These are phyloP conservation scores for Enteromius treurensis DNA, from an alignment of 2,797 vertebrate genomes.

Conservation along the genomic window DNA sequence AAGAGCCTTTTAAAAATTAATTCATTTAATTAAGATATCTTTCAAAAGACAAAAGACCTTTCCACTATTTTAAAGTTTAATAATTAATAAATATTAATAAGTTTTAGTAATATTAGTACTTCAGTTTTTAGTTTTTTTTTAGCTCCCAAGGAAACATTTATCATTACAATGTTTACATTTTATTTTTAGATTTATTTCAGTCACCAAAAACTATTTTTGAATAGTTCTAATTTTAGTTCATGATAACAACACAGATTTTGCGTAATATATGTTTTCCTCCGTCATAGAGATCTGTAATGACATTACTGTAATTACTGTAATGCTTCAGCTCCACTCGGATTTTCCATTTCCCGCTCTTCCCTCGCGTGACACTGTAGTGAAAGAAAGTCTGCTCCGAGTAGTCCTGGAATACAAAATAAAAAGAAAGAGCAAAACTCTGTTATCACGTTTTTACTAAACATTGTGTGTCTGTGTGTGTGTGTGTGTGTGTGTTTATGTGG, in stretches of 20 bases:
- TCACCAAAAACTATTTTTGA: not conserved
- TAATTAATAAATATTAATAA: too few relatives aligned
- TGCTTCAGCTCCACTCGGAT: not conserved
- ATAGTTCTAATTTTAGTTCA: too few relatives aligned
- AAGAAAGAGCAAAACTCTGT: not conserved
- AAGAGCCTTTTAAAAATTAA: too few relatives aligned
- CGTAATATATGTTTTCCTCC: not conserved
- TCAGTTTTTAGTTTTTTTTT: not conserved
- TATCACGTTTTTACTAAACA: not conserved
- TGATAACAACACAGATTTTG: not conserved
- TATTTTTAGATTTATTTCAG: not conserved
- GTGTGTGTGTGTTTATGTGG: slow-evolving; percentile 17
- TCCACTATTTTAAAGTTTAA: too few relatives aligned
- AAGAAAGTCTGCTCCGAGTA: not conserved
- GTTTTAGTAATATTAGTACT: slow-evolving; percentile 11
- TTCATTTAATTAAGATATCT: too few relatives aligned
- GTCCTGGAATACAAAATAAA: not conserved
- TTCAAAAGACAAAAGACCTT: too few relatives aligned
- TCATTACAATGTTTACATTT: not conserved
- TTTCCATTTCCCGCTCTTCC: not conserved
- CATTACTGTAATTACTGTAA: slow-evolving; percentile 21
- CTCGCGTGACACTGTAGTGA: not conserved
- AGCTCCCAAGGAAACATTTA: not conserved
- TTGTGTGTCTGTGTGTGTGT: slow-evolving; percentile 23
- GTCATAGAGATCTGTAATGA: not conserved